phyloP scores from a whole-genome alignment of 2,888 invertebrate genomes.

The Melanargia galathea region DNA sequence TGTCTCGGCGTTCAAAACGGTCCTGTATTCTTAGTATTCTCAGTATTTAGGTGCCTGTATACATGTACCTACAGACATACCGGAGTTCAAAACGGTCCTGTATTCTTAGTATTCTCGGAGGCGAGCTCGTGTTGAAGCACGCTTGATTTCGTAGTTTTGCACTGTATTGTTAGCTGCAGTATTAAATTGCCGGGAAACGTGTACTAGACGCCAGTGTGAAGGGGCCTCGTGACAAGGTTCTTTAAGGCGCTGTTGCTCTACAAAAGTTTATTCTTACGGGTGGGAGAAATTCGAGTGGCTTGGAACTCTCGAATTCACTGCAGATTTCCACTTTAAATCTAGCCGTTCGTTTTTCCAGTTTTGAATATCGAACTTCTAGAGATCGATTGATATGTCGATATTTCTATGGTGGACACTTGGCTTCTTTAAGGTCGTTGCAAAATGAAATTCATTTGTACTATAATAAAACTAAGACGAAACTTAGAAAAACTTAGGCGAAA shows the following conservation, averaged over 20 bases:
- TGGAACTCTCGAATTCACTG: conserved; percentile 5
- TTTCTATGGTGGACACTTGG: too few species aligned
- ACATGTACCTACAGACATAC: not conserved
- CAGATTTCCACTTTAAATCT: not conserved
- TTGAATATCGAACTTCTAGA: not conserved
- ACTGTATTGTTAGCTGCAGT: conserved; percentile 18
- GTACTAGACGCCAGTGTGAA: conserved; percentile 9
- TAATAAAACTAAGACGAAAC: too few species aligned
- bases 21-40: too few species aligned
- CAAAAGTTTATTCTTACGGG: conserved; percentile 6
- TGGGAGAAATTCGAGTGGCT: conserved; percentile 14
- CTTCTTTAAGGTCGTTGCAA: too few species aligned
- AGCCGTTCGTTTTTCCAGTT: not conserved
- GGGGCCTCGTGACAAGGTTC: conserved; percentile 19
- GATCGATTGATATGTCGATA: too few species aligned
- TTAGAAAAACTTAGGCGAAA: too few species aligned
- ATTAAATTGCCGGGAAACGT: conserved; percentile 22
- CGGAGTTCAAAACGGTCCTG: not conserved
- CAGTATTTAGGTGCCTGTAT: too few species aligned
- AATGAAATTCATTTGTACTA: too few species aligned
- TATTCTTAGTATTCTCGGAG: not conserved
- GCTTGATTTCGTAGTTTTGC: conserved; percentile 22
- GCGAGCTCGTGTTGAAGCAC: conserved; percentile 16
- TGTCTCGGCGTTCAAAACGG: not conserved
- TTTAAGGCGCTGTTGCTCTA: conserved; percentile 5